Percentiles rank a stretch among this genome's conserved stretches.
Conservation (phyloP, 2,797 vertebrate species). For the Streptopelia turtur region DNA sequence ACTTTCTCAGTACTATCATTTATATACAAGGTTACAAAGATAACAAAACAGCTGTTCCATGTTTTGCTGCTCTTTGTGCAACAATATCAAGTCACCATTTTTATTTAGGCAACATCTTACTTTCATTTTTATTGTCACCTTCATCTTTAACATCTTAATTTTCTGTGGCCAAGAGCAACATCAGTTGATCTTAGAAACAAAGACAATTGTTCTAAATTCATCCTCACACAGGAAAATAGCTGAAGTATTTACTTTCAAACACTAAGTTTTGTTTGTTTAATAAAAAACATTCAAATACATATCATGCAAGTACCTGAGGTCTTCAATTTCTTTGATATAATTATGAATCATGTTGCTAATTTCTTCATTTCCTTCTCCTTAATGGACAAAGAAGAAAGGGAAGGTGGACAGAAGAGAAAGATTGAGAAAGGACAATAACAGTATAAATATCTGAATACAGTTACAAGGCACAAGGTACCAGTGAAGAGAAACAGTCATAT, state of each 20-base stretch:
- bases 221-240: not conserved
- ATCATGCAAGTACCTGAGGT: constrained; percentile 86
- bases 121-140: not conserved
- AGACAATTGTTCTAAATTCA: not conserved
- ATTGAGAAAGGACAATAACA: not conserved
- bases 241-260: not conserved
- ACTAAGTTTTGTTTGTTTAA: not conserved
- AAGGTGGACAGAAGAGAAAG: not conserved
- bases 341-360: constrained; percentile 96
- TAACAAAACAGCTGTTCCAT: accelerated
- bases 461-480: not conserved
- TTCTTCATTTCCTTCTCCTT: constrained; percentile 95
- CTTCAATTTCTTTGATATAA: constrained; percentile 98
- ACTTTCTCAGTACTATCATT: not conserved
- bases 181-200: not conserved
- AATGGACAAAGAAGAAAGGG: not conserved
- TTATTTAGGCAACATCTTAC: not conserved
- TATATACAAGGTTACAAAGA: not conserved
- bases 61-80: not conserved
- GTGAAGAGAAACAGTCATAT: not conserved
- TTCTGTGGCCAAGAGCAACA: not conserved
- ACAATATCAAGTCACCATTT: not conserved
- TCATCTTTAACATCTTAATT: not conserved
- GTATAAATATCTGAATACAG: not conserved
- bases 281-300: not conserved